Evolutionary conservation across 2,797 vertebrate species (phyloP), one percentile per base, ranked within the genome.

Genomic region (Graptemys geographica): DNA sequence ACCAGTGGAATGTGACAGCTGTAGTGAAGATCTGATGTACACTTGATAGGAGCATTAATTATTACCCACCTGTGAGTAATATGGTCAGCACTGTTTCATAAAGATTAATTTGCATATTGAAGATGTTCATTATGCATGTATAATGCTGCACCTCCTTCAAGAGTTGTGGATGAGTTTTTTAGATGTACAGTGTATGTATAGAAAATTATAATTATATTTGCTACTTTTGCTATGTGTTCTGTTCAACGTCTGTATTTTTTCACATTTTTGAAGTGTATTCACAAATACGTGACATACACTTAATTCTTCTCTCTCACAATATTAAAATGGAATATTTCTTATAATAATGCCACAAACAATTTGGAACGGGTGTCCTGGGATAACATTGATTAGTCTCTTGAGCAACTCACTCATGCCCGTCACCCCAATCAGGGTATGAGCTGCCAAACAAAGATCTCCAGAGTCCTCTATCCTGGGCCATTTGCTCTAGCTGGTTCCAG

Each of bases 291-390:
- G 28, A 57, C 10, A 16, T 78, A 31, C 23, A 51, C 3, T 47
- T 72, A 37, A 72, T 93, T 86, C 0, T 5, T 86, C 90, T 94
- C 44, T 56, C 23, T 93, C 4, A 13, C 82, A 78, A 49, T 49
- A 31, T 89, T 81, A 89, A 92, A 92, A 87, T 11, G 44, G 57
- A 93, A 90, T 27, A 4, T 31, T 96, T 95, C 82, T 15, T 76
- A 33, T 91, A 8, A 76, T 83, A 59, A 23, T 85, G 25, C 27
- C 33, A 16, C 44, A 41, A 86, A 95, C 57, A 93, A 85, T 9
- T 21, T 3, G 33, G 2, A 23, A 83, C 92, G 47, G 33, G 25
- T 90, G 31, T 89, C 87, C 44, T 69, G 55, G 33, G 62, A 89
- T 87, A 94, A 57, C 78, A 9, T 89, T 11, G 23, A 69, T 33